phyloP scores from a whole-genome alignment of 2,113 vertebrate species.

The Forbesichthys papilliferus region DNA sequence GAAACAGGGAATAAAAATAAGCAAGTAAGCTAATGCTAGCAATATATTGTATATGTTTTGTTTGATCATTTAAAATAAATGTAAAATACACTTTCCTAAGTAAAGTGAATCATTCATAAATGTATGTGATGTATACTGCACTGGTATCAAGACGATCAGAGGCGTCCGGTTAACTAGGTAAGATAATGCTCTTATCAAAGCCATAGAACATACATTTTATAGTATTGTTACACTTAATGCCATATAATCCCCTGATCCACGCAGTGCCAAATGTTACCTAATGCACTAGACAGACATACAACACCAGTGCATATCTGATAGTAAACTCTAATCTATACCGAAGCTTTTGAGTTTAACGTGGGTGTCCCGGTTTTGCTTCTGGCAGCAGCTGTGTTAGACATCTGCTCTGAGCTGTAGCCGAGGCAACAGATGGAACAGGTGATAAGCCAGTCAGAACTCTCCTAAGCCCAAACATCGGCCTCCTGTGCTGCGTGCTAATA shows the following conservation, averaged over 20 bases:
- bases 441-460: conserved; percentile 57
- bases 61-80: no score
- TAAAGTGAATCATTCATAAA: conserved; percentile 22
- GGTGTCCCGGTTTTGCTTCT: conserved; percentile 38
- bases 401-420: conserved; percentile 65
- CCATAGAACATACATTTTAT: neutral
- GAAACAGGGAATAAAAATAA: no score
- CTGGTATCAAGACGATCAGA: conserved; percentile 6
- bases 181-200: neutral
- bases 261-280: neutral
- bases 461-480: conserved; percentile 29
- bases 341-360: conserved; percentile 30
- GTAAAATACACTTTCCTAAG: conserved; percentile 18
- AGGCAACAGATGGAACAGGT: conserved; percentile 69
- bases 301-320: conserved; percentile 39
- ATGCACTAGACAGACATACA: neutral
- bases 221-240: neutral
- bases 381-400: conserved; percentile 63
- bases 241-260: neutral
- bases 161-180: conserved; percentile 2
- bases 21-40: no score
- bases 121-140: conserved; percentile 1
- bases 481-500: conserved; percentile 43
- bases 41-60: no score
- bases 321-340: conserved; percentile 48